phyloP scores from a whole-genome alignment of 2,888 invertebrate species.

The Sinelater perroti region DNA sequence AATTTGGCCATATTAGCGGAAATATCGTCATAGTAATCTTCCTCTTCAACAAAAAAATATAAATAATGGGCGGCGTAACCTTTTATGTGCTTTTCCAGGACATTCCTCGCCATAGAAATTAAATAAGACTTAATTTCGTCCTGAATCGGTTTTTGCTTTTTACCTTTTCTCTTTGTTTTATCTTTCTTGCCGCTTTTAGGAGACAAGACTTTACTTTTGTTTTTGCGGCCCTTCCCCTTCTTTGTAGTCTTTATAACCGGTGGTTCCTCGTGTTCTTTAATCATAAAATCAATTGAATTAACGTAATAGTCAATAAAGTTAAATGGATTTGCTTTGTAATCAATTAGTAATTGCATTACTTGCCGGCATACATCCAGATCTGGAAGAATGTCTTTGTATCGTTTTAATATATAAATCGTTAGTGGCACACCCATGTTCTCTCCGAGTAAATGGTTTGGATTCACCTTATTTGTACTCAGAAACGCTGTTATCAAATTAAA shows the following conservation, averaged over 20 bases:
- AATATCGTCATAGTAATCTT: conserved; percentile 43
- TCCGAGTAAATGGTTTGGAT: conserved; percentile 50
- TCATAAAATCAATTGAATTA: conserved; percentile 53
- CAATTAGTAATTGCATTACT: conserved; percentile 47
- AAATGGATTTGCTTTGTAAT: conserved; percentile 52
- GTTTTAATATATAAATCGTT: conserved; percentile 51
- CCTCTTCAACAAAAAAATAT: conserved; percentile 46
- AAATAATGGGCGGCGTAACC: conserved; percentile 45
- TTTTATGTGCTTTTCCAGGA: conserved; percentile 44
- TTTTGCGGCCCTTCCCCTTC: conserved; percentile 24
- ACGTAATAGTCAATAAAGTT: conserved; percentile 45
- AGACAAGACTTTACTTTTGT: conserved; percentile 28
- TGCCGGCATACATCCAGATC: conserved; percentile 40
- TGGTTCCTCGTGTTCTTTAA: conserved; percentile 29
- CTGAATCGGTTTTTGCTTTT: conserved; percentile 12
- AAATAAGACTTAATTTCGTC: conserved; percentile 42
- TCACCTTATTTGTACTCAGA: conserved; percentile 43
- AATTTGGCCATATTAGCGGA: conserved; percentile 47
- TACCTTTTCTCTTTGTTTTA: conserved; percentile 23
- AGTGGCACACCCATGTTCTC: conserved; percentile 55
- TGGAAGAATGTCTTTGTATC: conserved; percentile 48
- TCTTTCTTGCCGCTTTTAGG: conserved; percentile 22
- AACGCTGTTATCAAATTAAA: conserved; percentile 47
- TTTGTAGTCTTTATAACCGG: conserved; percentile 6
- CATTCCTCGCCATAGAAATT: conserved; percentile 40